A percentile compares a stretch with the other conserved stretches of the same genome.
These are phyloP conservation scores for Spodoptera exigua DNA, from an alignment of 2,888 invertebrate genomes.

Conservation along the genomic window DNA sequence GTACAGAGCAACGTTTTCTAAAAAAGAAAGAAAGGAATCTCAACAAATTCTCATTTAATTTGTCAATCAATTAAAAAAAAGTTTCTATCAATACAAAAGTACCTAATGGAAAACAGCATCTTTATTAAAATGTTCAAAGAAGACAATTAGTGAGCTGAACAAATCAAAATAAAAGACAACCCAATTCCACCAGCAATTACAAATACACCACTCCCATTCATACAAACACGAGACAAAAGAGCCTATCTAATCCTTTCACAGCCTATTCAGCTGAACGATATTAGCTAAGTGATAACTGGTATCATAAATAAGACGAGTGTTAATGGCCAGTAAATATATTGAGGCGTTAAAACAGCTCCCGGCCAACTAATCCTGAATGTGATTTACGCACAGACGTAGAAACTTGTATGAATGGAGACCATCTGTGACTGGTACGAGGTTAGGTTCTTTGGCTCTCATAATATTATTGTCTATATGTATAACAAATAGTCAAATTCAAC, in stretches of 20 bases:
- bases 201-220: conserved; percentile 5
- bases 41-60: too few relatives aligned
- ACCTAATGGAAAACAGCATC: too few relatives aligned
- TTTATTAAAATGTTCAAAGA: too few relatives aligned
- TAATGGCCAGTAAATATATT: conserved; percentile 74
- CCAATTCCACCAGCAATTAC: neutral
- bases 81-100: too few relatives aligned
- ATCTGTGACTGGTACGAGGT: conserved; percentile 27
- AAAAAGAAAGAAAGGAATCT: too few relatives aligned
- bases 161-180: neutral
- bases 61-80: too few relatives aligned
- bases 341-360: conserved; percentile 68
- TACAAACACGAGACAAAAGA: conserved; percentile 1
- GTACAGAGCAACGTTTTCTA: too few relatives aligned
- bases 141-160: too few relatives aligned
- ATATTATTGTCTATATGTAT: too few relatives aligned
- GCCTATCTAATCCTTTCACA: conserved; percentile 15
- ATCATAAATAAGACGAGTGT: conserved; percentile 66
- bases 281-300: conserved; percentile 57
- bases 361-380: conserved; percentile 62
- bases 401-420: conserved; percentile 36
- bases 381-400: conserved; percentile 62
- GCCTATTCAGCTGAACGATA: conserved; percentile 16
- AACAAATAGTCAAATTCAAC: too few relatives aligned
- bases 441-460: too few relatives aligned